Base-by-base conservation (phyloP, 92 coral and sea anemone genomes). In the Nematostella vectensis region DNA sequence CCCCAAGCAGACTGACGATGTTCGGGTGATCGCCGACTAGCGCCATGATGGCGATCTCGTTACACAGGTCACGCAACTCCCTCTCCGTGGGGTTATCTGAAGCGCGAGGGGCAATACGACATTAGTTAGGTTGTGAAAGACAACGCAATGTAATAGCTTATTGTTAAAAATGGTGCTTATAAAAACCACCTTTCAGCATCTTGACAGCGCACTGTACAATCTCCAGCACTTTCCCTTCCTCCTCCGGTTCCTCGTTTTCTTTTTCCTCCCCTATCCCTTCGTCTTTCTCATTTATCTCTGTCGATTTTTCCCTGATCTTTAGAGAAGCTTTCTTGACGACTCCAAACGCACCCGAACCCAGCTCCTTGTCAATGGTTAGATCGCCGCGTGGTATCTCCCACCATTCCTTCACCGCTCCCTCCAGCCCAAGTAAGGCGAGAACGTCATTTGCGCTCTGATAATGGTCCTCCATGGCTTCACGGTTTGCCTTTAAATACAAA, bases 151-250 rank as follows among this genome's bases (percentile, higher is more conserved):
- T n/a, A n/a, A n/a, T n/a, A n/a, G n/a, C n/a, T n/a, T n/a, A n/a
- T n/a, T n/a, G n/a, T n/a, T n/a, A n/a, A n/a, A n/a, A n/a, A n/a
- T n/a, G n/a, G n/a, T n/a, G n/a, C n/a, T n/a, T 69, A n/a, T n/a
- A n/a, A n/a, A n/a, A n/a, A n/a, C n/a, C n/a, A 71, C 78, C 39
- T 62, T 71, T 71, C 21, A 71, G 31, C 70, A 62, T 63, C 31
- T 62, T 71, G 25, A 71, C 78, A 30, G 78, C 78, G 45, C 78
- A 71, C 13, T 47, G 30, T 11, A 17, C 29, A 11, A 28, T 3
- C 3, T 48, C 21, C 18, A 29, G 15, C 1, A 58, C 59, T 27
- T 52, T 23, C 1, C 47, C 54, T 26, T 64, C 57, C 24, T 47
- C 53, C 13, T 47, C 6, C n/a, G n/a, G n/a, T n/a, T n/a, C n/a